Base-by-base conservation (phyloP, 2,113 vertebrate species). In the Campylomormyrus tamandua region DNA sequence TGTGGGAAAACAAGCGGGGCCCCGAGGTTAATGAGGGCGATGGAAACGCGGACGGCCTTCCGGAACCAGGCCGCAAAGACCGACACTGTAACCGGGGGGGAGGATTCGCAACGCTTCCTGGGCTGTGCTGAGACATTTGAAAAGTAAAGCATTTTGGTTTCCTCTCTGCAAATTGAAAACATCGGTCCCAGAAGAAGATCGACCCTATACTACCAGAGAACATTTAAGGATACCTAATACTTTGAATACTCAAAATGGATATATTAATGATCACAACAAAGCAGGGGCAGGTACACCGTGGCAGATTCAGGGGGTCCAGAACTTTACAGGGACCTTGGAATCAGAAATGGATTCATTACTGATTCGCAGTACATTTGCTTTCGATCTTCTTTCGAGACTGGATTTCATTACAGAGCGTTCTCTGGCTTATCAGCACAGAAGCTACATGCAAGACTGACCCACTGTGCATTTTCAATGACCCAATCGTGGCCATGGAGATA, bases 1-100 rank as follows among this genome's bases (percentile, higher is more conserved):
- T 24, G 49, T 35, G 10, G 21, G 58, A 86, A 52, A 90, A 88
- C 62, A 87, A 90, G 89, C 42, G 7, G 24, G 24, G 87, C 87
- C 52, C 53, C 49, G 45, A 27, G 88, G 83, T 49, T 53, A 24
- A n/a, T 62, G 53, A 24, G 42, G 77, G 6, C 46, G 21, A 10
- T 83, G 56, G 70, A 90, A 31, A 48, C 48, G 45, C 48, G 42
- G 8, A 42, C 15, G 74, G 45, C 2, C n/a, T 84, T 62, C 80
- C 49, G 15, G n/a, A 48, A 17, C 24, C 74, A 24, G 8, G 83
- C 21, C 45, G 3, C 0, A 13, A 21, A 21, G 19, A 10, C 19
- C 0, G n/a, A 24, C 19, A 2, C 66, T 50, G 45, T 84, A 13
- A 66, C 8, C 42, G 31, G 86, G 80, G 49, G 45, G 31, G 11